Base-by-base conservation (phyloP, 2,888 invertebrate genomes). In the Gerosis bhagava region DNA sequence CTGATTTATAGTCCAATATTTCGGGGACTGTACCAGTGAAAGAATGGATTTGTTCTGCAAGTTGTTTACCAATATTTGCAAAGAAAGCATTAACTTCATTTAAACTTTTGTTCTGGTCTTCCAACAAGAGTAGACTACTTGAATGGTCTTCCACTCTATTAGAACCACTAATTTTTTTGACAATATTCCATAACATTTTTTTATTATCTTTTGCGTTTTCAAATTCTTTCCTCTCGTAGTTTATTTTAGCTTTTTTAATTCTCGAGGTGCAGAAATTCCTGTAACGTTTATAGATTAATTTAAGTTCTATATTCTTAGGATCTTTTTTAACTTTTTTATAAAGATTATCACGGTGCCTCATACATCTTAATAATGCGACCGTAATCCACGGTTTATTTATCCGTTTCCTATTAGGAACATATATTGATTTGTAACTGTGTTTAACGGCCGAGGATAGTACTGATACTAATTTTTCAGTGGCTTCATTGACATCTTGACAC, bases 261-360 rank as follows among this genome's bases (percentile, higher is more conserved):
- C 34, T 6, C 1, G 7, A n/a, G n/a, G 47, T 46, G 16, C 46
- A 43, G 3, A 5, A 43, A 10, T 43, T 43, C 8, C 43, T n/a
- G 5, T 43, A 34, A 3, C 34, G 19, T 16, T 42, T 50, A 10
- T 48, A 50, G 1, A 21, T 46, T 8, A 36, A 12, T 49, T 45
- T 34, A 4, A 51, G 2, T 3, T 37, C 35, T 6, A 43, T 32
- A 26, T 53, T 46, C 5, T 24, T 19, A n/a, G 51, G 44, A 3
- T 37, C n/a, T n/a, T 16, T 35, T 37, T 49, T 52, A 3, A 24
- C 1, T 24, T 49, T 56, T 34, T 43, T 48, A 31, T 49, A 35
- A n/a, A 55, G 16, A 4, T 49, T 49, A 11, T 52, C 52, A 5
- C 55, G 29, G 22, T 51, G 44, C 16, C 11, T 42, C 35, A 52